Evolutionary conservation across 1,140 invertebrate species (phyloP).

Genomic region (Melanaphis sacchari): DNA sequence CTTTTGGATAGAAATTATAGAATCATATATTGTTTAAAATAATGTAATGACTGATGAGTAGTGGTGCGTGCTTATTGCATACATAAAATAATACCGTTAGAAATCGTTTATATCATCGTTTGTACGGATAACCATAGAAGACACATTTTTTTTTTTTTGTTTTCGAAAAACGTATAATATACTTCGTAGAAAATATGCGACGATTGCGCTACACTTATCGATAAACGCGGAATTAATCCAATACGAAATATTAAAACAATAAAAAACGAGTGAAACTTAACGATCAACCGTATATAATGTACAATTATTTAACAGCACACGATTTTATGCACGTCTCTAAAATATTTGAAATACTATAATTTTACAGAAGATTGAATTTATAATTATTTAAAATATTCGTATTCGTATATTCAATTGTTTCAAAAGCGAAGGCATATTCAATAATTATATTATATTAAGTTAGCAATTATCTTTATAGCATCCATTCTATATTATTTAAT

Average conservation of each 20-base stretch:
- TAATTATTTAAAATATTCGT: background rate
- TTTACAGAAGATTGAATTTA: background rate
- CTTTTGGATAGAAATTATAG: background rate
- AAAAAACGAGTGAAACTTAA: background rate
- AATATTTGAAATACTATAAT: background rate
- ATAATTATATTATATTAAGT: background rate
- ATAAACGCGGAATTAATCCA: background rate
- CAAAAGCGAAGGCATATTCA: background rate
- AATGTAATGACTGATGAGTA: background rate
- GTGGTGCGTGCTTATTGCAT: background rate
- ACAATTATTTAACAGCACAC: too few relatives aligned
- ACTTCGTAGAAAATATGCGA: background rate
- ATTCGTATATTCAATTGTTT: background rate
- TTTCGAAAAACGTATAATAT: background rate
- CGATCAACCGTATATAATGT: too few relatives aligned
- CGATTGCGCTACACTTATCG: background rate
- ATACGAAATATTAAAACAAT: background rate
- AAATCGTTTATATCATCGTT: background rate
- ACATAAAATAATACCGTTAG: background rate
- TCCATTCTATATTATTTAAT: background rate
- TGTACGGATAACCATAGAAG: background rate
- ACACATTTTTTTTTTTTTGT: background rate
- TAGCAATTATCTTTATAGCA: background rate
- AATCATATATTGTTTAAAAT: background rate
- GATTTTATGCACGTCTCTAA: background rate